Evolutionary conservation across 2,888 invertebrate species (phyloP).

Genomic region (Galerucella nymphaeae): DNA sequence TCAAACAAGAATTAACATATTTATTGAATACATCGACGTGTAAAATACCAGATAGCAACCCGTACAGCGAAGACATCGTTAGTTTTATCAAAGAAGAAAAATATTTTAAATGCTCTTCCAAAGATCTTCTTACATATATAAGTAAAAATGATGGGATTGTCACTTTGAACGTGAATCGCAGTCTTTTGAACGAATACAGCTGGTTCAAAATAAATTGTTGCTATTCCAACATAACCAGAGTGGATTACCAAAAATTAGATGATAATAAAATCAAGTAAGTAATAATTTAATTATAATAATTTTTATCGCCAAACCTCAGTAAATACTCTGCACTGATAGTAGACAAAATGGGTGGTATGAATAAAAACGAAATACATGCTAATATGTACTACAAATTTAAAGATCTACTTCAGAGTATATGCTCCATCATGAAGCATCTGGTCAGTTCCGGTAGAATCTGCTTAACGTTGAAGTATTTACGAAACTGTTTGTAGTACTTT

Average conservation of each 20-base stretch:
- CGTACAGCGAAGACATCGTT: constrained; percentile 52
- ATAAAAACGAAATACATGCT: too few relatives aligned
- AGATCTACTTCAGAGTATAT: too few relatives aligned
- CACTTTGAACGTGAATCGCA: constrained; percentile 49
- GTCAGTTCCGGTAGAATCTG: too few relatives aligned
- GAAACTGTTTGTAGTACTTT: too few relatives aligned
- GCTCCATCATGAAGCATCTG: too few relatives aligned
- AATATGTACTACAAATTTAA: too few relatives aligned
- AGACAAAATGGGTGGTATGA: too few relatives aligned
- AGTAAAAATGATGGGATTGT: constrained; percentile 44
- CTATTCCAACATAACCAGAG: constrained; percentile 59
- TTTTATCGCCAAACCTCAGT: not conserved
- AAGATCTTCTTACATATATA: constrained; percentile 52
- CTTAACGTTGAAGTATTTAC: too few relatives aligned
- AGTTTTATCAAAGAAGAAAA: constrained; percentile 49
- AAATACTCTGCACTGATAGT: too few relatives aligned
- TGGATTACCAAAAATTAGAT: constrained; percentile 42
- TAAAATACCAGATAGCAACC: constrained; percentile 54
- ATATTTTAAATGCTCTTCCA: constrained; percentile 50
- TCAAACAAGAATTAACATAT: constrained; percentile 40
- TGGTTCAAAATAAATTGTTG: constrained; percentile 49
- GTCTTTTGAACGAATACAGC: constrained; percentile 51
- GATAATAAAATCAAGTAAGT: constrained; percentile 51
- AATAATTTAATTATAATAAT: not conserved
- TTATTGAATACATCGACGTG: constrained; percentile 53